phyloP scores from a whole-genome alignment of 2,113 vertebrate genomes.

The Brienomyrus longianalis region DNA sequence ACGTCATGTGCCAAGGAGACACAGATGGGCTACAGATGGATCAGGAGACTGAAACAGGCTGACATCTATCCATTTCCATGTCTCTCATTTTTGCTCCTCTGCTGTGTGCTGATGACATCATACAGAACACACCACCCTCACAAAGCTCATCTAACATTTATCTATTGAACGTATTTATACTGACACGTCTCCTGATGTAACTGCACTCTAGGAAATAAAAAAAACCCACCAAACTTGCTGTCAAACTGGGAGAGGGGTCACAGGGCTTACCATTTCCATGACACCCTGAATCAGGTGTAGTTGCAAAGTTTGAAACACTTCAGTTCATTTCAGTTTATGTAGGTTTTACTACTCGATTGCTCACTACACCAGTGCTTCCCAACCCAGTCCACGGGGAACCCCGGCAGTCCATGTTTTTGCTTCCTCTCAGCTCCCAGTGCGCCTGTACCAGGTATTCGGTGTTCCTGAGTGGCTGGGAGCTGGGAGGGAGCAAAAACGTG shows the following conservation, averaged over 20 bases:
- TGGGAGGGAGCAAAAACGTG: too few relatives aligned
- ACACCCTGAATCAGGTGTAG: background rate
- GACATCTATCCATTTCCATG: slow-evolving; percentile 40
- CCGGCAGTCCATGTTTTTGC: too few relatives aligned
- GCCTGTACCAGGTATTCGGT: too few relatives aligned
- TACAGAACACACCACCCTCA: slow-evolving; percentile 54
- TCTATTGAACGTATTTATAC: slow-evolving; percentile 45
- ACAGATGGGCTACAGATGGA: slow-evolving; percentile 99
- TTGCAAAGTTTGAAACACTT: background rate
- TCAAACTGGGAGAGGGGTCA: background rate
- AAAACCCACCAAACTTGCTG: background rate
- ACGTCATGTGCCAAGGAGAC: slow-evolving; percentile 77
- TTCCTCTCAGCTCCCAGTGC: too few relatives aligned
- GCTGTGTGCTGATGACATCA: slow-evolving; percentile 71
- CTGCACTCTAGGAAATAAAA: background rate
- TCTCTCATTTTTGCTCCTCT: slow-evolving; percentile 42
- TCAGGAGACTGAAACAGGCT: slow-evolving; percentile 78
- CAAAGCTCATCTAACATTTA: slow-evolving; percentile 70
- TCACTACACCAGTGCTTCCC: background rate
- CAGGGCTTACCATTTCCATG: background rate
- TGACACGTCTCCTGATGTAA: background rate
- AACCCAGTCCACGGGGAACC: too few relatives aligned
- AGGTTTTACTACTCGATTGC: background rate
- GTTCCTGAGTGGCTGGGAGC: too few relatives aligned
- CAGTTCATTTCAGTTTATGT: background rate